Percentiles rank a stretch among this genome's conserved stretches.
phyloP scores from a whole-genome alignment of 2,113 vertebrate genomes.

The Forbesichthys papilliferus region DNA sequence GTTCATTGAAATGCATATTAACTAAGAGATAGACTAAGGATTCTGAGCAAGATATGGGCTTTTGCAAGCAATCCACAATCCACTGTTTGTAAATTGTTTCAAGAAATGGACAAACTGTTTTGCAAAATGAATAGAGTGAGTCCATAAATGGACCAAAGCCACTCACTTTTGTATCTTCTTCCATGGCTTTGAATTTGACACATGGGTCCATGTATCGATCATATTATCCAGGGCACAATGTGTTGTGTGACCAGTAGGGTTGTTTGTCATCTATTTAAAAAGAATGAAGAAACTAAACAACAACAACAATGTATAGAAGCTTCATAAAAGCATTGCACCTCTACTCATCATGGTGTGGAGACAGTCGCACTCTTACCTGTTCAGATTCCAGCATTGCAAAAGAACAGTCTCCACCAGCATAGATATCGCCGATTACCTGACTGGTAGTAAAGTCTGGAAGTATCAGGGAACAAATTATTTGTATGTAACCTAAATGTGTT shows the following conservation, averaged over 20 bases:
- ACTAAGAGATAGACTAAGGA: too few species aligned
- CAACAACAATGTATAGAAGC: neutral
- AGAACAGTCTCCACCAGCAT: conserved; percentile 61
- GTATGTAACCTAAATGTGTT: neutral
- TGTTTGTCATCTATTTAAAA: neutral
- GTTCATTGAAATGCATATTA: too few species aligned
- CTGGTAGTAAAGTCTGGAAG: conserved; percentile 34
- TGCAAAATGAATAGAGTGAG: too few species aligned
- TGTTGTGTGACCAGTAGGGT: neutral
- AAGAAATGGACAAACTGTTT: too few species aligned
- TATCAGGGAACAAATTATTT: neutral
- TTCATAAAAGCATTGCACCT: neutral
- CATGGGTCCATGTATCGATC: conserved; percentile 50
- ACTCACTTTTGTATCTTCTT: conserved; percentile 43
- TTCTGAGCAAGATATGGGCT: too few species aligned
- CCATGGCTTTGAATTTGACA: conserved; percentile 30
- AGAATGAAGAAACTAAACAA: neutral
- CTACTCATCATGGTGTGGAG: neutral
- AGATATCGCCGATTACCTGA: conserved; percentile 38
- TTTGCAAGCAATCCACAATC: too few species aligned
- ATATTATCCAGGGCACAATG: conserved; percentile 20
- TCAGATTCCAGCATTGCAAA: conserved; percentile 40
- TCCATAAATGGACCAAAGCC: too few species aligned
- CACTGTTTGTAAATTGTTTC: too few species aligned
- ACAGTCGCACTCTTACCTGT: conserved; percentile 37